Evolutionary conservation across 2,113 vertebrate species (phyloP).

Genomic region (Heteronetta atricapilla): DNA sequence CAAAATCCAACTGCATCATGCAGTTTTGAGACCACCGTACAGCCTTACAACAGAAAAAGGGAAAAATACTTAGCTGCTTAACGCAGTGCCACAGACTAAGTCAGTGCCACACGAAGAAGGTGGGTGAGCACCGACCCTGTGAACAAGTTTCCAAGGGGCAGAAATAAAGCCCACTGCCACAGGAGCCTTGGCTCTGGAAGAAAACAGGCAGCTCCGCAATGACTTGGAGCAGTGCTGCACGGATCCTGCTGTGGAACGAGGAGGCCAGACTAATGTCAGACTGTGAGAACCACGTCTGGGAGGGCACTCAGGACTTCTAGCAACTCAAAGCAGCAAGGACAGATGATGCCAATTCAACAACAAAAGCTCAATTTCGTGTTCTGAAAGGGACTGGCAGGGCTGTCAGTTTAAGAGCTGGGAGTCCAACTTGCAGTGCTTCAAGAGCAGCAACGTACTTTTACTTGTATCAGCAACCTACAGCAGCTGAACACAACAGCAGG

Average conservation of each 20-base stretch:
- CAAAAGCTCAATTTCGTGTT: not conserved
- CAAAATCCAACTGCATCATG: not conserved
- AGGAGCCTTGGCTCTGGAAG: not conserved
- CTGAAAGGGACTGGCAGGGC: not conserved
- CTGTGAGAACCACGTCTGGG: accelerated
- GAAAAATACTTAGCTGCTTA: not conserved
- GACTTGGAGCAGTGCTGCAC: not conserved
- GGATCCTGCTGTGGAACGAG: not conserved
- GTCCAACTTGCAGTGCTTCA: not conserved
- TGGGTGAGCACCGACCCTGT: not conserved
- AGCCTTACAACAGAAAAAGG: not conserved
- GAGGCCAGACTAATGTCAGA: not conserved
- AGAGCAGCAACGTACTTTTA: not conserved
- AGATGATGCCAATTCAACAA: not conserved
- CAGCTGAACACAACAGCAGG: not conserved
- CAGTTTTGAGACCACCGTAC: not conserved
- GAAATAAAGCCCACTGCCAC: not conserved
- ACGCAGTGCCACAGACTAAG: not conserved
- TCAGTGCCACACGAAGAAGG: not conserved
- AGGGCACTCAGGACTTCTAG: not conserved
- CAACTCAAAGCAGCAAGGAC: not conserved
- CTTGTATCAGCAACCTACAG: not conserved
- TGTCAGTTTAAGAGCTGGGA: not conserved
- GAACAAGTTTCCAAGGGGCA: not conserved
- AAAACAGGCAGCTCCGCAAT: not conserved